Conservation (phyloP, 2,113 vertebrate species). For the Lycaon pictus region DNA sequence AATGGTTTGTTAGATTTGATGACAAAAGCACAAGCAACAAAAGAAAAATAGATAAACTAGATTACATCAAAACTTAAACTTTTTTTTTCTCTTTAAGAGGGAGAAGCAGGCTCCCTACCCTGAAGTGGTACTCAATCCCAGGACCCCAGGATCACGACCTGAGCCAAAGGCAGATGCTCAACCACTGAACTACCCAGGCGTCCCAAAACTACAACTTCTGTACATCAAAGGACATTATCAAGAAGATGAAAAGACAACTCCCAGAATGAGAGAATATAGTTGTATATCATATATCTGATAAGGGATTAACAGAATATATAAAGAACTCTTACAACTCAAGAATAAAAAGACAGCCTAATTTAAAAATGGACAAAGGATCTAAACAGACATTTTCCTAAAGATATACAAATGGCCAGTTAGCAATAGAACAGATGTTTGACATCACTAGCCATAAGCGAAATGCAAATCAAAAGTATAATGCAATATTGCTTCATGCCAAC, state of each 20-base stretch:
- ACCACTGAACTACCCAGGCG: no score
- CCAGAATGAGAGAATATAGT: background rate
- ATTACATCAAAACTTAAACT: background rate
- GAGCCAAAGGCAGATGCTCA: no score
- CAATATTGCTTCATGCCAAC: background rate
- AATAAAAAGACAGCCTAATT: slow-evolving; percentile 27
- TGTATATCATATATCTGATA: background rate
- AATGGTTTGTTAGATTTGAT: background rate
- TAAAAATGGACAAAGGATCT: slow-evolving; percentile 26
- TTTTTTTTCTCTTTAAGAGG: no score
- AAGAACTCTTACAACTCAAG: background rate
- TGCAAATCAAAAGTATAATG: slow-evolving; percentile 13
- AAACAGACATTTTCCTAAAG: background rate
- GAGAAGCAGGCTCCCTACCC: no score
- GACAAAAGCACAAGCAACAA: background rate
- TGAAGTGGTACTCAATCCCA: no score
- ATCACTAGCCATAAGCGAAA: background rate
- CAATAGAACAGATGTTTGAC: background rate
- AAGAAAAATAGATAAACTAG: background rate
- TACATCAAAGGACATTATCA: background rate
- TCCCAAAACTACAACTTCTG: background rate
- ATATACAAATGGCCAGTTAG: background rate
- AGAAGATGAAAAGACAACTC: background rate
- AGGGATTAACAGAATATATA: background rate
- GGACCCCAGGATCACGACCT: no score